Base-by-base conservation (phyloP, 2,888 invertebrate genomes). In the Hololepta plana region DNA sequence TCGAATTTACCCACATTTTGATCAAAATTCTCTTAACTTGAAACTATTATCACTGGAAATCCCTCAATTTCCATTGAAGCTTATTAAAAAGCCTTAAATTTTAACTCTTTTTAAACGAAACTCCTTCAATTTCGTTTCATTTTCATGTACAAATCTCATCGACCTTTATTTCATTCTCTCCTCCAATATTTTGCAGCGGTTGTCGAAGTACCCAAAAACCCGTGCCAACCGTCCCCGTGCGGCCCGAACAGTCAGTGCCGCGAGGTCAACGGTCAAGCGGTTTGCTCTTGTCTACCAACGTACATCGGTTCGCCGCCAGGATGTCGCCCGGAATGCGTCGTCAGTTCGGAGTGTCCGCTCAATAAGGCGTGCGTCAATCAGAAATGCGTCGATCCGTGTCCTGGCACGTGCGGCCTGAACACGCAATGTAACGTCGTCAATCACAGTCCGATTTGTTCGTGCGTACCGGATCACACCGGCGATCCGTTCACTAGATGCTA, bases 371-470 rank as follows among this genome's bases (percentile, higher is more conserved):
- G 75, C 37, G 61, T 69, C 29, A 69, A 71, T 38, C 67, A 71
- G 32, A 64, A 65, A 38, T 75, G 75, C 41, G 60, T 66, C 5
- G 68, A 75, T 46, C 74, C 74, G 10, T 75, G 75, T 35, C 63
- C 66, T 23, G 73, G 72, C 32, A 71, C 71, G 4, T 76, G 75
- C 44, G 75, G 74, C 3, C 57, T 62, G 8, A 65, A 66, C 29
- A 71, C 74, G 4, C 52, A 59, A 31, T 75, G 75, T 42, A 66
- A 69, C 50, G 72, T 74, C 12, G 62, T 70, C 28, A 68, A 72
- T 38, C 75, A 76, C 38, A 70, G 72, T 32, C 74, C 74, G 2
- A 67, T 72, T 41, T 75, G 75, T 41, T 68, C 67, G 28, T 76
- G 75, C 38, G 59, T 67, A 29, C 56, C 64, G 32, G 67, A 66